Conservation (phyloP, 2,888 invertebrate species). For the Leucoma salicis region DNA sequence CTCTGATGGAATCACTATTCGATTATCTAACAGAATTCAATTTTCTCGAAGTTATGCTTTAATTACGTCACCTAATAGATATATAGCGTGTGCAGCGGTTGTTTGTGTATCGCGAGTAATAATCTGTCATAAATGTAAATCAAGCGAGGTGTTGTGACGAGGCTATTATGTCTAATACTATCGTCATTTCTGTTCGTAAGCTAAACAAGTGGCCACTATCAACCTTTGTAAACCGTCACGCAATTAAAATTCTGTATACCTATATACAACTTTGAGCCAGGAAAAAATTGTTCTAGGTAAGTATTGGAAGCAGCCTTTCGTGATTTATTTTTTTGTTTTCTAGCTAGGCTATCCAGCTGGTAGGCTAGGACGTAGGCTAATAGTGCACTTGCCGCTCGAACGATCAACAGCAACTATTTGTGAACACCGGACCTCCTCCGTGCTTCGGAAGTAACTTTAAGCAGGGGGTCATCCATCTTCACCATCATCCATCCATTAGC, state of each 20-base stretch:
- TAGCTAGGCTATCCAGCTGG: no score
- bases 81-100: constrained; percentile 70
- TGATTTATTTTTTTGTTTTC: no score
- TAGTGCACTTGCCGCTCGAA: no score
- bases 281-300: no score
- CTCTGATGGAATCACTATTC: constrained; percentile 58
- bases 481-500: no score
- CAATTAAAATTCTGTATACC: constrained; percentile 52
- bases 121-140: constrained; percentile 79
- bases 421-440: no score
- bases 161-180: constrained; percentile 65
- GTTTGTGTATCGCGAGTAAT: constrained; percentile 68
- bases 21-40: constrained; percentile 69
- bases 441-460: no score
- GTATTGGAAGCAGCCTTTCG: no score
- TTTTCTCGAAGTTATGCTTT: constrained; percentile 55
- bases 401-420: no score
- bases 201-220: constrained; percentile 63
- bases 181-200: constrained; percentile 62
- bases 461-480: no score
- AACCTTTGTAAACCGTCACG: constrained; percentile 58
- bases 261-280: constrained; percentile 6
- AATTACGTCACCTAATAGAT: constrained; percentile 70
- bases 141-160: constrained; percentile 54
- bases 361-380: no score